Evolutionary conservation across 2,113 vertebrate species (phyloP), one percentile per base, ranked within the genome.

Genomic region (Gobiocypris rarus): DNA sequence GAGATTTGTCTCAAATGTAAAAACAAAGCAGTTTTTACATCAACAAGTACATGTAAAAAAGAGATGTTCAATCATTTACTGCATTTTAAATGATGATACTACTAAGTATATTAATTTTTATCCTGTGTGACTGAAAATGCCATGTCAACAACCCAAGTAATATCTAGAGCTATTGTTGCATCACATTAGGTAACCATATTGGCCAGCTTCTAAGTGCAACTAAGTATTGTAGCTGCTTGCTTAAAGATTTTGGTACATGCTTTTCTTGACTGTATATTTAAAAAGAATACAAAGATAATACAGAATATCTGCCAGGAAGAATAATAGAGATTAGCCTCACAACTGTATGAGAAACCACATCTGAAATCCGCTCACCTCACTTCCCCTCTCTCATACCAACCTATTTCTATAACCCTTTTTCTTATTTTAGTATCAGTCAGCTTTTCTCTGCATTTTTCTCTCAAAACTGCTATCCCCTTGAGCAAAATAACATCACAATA

Each of bases 271-370:
- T 54, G 17, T 54, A 3, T 54, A 54, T 54, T 54, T 54, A 54
- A 15, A 50, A 48, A 48, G 0, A 5, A 54, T 19, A 8, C 17
- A 52, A 22, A 52, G 45, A 31, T 17, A 26, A 28, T 26, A 63
- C 22, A 41, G 14, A 63, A 5, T 76, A 13, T 70, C 43, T 84
- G 34, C 50, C 59, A 52, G 45, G 24, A 38, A 61, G 52, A 61
- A 71, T 65, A 71, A 54, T 11, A 19, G 34, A 93, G 92, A 92
- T 93, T 92, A 92, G 86, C 74, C 87, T 87, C 82, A 86, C 73
- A 31, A 34, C 85, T 22, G n/a, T 75, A 15, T 50, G 73, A 91
- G 84, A 92, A 92, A 93, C 89, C 90, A 89, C 87, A 83, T 86
- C 92, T 86, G 11, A 88, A 91, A 91, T 91, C 84, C 75, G 75